A percentile compares a stretch with the other conserved stretches of the same genome.
These are phyloP conservation scores for Oopsacas minuta DNA, from an alignment of 37 sponge, comb jelly and placozoan genomes.

Conservation along the genomic window DNA sequence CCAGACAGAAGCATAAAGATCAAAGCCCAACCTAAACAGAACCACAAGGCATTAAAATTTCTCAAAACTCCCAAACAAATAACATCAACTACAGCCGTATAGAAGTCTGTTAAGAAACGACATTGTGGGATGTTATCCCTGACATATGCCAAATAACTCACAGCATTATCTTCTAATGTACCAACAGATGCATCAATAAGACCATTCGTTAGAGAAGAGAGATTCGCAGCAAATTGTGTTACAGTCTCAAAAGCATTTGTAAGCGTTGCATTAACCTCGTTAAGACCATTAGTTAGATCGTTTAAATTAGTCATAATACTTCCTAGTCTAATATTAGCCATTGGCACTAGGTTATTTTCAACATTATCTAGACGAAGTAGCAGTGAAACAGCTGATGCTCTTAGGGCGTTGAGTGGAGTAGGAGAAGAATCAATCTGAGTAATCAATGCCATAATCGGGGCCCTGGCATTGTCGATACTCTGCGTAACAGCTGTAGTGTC, in stretches of 20 bases:
- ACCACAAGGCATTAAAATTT: not conserved
- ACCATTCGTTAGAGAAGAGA: not conserved
- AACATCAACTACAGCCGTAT: not conserved
- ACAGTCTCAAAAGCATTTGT: not conserved
- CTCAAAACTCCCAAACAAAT: not conserved
- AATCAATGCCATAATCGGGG: not conserved
- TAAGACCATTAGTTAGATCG: not conserved
- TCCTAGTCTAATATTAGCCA: not conserved
- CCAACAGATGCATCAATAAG: not conserved
- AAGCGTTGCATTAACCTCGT: not conserved
- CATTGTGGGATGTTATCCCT: not conserved
- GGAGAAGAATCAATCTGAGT: not conserved
- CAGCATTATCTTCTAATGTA: not conserved
- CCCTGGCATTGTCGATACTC: not conserved
- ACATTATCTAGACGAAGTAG: not conserved
- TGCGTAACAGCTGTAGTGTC: not conserved
- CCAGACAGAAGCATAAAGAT: not conserved
- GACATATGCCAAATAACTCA: not conserved
- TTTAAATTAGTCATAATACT: not conserved
- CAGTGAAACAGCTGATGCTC: not conserved
- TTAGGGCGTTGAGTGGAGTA: not conserved
- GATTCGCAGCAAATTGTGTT: not conserved
- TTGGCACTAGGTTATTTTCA: not conserved
- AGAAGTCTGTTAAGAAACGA: not conserved
- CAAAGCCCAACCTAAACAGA: conserved; percentile 1